phyloP scores from a whole-genome alignment of 2,888 invertebrate species.

The Diarsia dahlii region DNA sequence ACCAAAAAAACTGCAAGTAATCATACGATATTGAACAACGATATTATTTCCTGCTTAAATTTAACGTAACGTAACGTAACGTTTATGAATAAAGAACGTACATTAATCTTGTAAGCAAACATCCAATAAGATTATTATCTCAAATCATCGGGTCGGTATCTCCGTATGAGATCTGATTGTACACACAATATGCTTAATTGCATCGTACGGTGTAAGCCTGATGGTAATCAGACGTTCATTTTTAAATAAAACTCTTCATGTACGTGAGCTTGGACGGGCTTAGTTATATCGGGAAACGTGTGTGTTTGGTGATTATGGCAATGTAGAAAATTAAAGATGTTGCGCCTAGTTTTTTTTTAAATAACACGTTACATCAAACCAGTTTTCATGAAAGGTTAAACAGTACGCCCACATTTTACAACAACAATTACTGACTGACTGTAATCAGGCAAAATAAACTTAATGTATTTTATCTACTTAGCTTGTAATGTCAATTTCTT shows the following conservation, averaged over 20 bases:
- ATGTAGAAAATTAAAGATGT: background rate
- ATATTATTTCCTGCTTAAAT: conserved; percentile 62
- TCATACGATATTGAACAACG: conserved; percentile 61
- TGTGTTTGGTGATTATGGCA: background rate
- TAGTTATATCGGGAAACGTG: background rate
- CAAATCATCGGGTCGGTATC: conserved; percentile 77
- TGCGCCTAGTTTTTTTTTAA: background rate
- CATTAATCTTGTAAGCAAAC: conserved; percentile 78
- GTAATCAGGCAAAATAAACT: background rate
- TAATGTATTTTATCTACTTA: background rate
- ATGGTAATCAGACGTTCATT: conserved; percentile 60
- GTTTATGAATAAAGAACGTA: conserved; percentile 64
- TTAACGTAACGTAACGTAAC: too few species aligned
- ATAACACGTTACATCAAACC: background rate
- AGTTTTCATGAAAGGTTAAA: background rate
- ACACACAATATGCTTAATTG: conserved; percentile 68
- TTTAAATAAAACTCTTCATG: conserved; percentile 57
- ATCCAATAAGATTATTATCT: conserved; percentile 79
- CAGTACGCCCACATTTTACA: background rate
- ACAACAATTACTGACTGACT: too few species aligned
- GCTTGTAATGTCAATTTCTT: too few species aligned
- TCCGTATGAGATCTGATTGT: conserved; percentile 73
- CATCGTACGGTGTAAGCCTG: conserved; percentile 60
- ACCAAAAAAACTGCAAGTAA: conserved; percentile 62
- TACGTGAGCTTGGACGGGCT: conserved; percentile 9